Base-by-base conservation (phyloP, 2,797 vertebrate species). In the Rhabdomys pumilio region DNA sequence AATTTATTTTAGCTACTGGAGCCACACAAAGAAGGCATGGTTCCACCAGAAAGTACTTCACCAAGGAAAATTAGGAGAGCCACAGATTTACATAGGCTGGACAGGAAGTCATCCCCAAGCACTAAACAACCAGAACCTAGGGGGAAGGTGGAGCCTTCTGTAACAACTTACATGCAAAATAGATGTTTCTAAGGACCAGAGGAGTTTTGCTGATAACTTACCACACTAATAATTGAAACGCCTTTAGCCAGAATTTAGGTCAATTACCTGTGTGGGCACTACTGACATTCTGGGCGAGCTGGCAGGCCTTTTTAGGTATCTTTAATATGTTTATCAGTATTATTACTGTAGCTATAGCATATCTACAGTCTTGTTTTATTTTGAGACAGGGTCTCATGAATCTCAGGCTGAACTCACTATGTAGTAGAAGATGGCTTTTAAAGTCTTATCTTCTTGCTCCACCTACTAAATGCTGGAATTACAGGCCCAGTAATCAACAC, bases 21-120 rank as follows among this genome's bases (percentile, higher is more conserved):
- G 87, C 47, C 53, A 90, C 61, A 95, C 69, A 93, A 73, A 90
- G 73, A 57, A 3, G 0, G 34, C 81, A 79, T 10, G 79, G 26
- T 80, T 86, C 75, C 34, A 77, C 53, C 81, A 93, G 38, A 75
- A 83, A 94, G 53, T 47, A 89, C 34, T 77, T 95, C 85, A 75
- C 77, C 22, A 81, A 29, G 15, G 69, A 15, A 73, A 55, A n/a
- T 3, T 41, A 6, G 14, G 24, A 96, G 38, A 81, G 69, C 15
- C 44, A 47, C 13, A 81, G 77, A 55, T 87, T n/a, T 89, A 72
- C 17, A 41, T 10, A 31, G 1, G 15, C 17, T 67, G 44, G 2
- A 1, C 47, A 63, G 10, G 6, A 80, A 94, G n/a, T 22, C 6
- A 57, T 29, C 61, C n/a, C 34, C 55, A 47, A 73, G n/a, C 53